Conservation (phyloP, 2,797 vertebrate species). For the Oryzias sinensis region DNA sequence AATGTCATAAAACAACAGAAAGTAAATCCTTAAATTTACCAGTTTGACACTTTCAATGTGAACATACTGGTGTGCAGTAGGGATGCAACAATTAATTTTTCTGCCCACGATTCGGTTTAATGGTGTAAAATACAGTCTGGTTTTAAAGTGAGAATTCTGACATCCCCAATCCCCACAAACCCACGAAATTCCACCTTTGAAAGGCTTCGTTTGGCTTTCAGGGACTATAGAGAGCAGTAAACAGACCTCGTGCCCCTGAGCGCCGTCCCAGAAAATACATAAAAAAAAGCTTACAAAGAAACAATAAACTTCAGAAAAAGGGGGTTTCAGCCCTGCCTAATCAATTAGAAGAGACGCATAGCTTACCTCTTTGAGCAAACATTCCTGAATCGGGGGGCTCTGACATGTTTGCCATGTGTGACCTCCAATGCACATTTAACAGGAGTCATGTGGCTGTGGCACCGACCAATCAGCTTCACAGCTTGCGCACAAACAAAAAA, state of each 20-base stretch:
- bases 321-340: conserved; percentile 4
- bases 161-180: too few relatives aligned
- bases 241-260: neutral
- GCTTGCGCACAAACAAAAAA: conserved; percentile 3
- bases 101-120: too few relatives aligned
- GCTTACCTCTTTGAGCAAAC: conserved; percentile 25
- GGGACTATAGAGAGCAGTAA: conserved; percentile 3
- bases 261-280: neutral
- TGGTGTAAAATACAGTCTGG: too few relatives aligned
- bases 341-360: conserved; percentile 18
- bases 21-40: too few relatives aligned
- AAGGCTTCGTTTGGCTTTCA: neutral
- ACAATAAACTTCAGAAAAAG: neutral
- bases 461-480: conserved; percentile 3
- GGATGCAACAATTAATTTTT: too few relatives aligned
- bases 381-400: neutral
- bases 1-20: too few relatives aligned
- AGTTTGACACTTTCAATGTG: too few relatives aligned
- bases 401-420: conserved; percentile 13
- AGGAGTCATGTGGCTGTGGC: conserved; percentile 17
- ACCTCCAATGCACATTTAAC: conserved; percentile 11
- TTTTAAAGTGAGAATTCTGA: too few relatives aligned
- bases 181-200: neutral
- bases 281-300: neutral
- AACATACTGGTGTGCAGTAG: too few relatives aligned